Base-by-base conservation (phyloP, 92 coral and sea anemone species). In the Epizoanthus ramosus region DNA sequence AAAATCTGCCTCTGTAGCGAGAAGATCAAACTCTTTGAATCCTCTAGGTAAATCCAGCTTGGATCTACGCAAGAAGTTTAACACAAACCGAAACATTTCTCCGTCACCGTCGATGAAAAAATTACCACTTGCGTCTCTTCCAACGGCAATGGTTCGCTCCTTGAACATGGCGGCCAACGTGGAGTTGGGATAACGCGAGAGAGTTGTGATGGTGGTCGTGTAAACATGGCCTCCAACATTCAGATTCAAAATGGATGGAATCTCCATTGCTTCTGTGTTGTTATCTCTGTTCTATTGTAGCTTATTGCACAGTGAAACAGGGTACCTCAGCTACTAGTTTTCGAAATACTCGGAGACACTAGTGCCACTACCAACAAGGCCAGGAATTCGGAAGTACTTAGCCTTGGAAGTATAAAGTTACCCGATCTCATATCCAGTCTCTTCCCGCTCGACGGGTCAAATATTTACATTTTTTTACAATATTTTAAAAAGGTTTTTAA, bases 71-170 rank as follows among this genome's bases (percentile, higher is more conserved):
- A 87, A 74, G 68, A 87, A 87, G 60, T 87, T 87, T 52, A 87
- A 76, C 19, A 87, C 84, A 75, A 72, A 66, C 24, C 90, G 87
- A 43, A 87, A 87, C 24, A 67, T 60, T n/a, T 82, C 37, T 3
- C 87, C 90, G 64, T 87, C 90, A 74, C 87, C 56, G 18, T 87
- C 90, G 73, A 87, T 81, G 60, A 87, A 87, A 16, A 73, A 68
- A 41, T 82, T 87, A 14, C 87, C 87, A 16, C 57, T 63, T 28
- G 86, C n/a, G 53, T 87, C 90, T 23, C 59, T 74, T 22, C 33
- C 73, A n/a, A 87, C 60, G 3, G 87, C 73, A 18, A 81, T 50
- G 21, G 56, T 60, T 64, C 86, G 79, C 5, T 85, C 87, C 47
- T 80, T 75, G 74, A 87, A 87, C 90, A 87, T 87, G 5, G 79